These are phyloP conservation scores for Calliopsis andreniformis DNA, from an alignment of 1,140 invertebrate genomes.

Conservation along the genomic window DNA sequence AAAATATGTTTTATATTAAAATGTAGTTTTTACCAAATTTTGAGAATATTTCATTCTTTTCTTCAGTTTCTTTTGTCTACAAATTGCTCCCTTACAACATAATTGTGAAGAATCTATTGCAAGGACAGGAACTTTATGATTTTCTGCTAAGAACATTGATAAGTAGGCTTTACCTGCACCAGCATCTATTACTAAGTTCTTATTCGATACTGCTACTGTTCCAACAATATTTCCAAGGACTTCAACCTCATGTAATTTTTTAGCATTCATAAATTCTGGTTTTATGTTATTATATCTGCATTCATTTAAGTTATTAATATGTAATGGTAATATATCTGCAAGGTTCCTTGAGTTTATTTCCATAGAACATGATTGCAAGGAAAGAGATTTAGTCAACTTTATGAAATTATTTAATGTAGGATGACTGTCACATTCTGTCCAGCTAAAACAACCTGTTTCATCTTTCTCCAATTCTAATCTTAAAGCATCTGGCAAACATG, in stretches of 20 bases:
- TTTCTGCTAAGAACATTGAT: constrained; percentile 87
- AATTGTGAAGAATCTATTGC: constrained; percentile 88
- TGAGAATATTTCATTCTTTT: constrained; percentile 27
- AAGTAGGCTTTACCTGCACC: constrained; percentile 94
- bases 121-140: constrained; percentile 87
- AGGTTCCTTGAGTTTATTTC: constrained; percentile 49
- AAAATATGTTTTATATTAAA: constrained; percentile 2
- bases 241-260: constrained; percentile 92
- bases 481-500: constrained; percentile 82
- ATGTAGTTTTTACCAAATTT: constrained; percentile 26
- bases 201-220: constrained; percentile 59
- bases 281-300: constrained; percentile 33
- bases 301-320: not conserved
- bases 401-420: constrained; percentile 62
- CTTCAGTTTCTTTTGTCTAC: constrained; percentile 82
- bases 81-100: constrained; percentile 85
- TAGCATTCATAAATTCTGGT: constrained; percentile 87
- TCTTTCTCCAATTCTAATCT: constrained; percentile 81
- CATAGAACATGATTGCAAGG: constrained; percentile 58
- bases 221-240: constrained; percentile 78
- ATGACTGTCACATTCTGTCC: constrained; percentile 11
- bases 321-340: constrained; percentile 29
- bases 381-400: constrained; percentile 56
- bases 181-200: constrained; percentile 86
- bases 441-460: constrained; percentile 51